Conservation (phyloP, 1,140 invertebrate species). For the Scaptodrosophila lebanonensis region DNA sequence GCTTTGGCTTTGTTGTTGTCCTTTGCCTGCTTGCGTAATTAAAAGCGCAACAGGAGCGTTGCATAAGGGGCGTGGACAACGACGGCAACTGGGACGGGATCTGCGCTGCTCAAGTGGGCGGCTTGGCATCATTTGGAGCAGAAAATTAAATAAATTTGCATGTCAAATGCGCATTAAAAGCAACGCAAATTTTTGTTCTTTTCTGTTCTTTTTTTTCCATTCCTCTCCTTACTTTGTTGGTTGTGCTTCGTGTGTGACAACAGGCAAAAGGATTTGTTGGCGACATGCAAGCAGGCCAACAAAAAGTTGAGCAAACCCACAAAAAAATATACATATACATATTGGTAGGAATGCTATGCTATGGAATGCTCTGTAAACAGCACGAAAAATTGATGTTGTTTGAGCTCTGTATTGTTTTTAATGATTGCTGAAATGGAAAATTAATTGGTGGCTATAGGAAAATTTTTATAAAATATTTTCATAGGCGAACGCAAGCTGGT, state of each 20-base stretch:
- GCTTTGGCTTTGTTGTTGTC: constrained; percentile 3
- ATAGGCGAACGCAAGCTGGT: too few species aligned
- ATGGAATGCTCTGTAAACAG: too few species aligned
- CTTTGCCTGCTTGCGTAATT: constrained; percentile 42
- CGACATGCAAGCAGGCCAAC: constrained; percentile 23
- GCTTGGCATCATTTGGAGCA: constrained; percentile 53
- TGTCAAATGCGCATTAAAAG: constrained; percentile 70
- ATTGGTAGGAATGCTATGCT: too few species aligned
- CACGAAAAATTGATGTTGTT: too few species aligned
- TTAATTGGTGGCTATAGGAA: too few species aligned
- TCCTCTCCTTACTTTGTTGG: constrained; percentile 10
- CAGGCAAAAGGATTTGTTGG: constrained; percentile 53
- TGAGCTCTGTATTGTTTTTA: too few species aligned
- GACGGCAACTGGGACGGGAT: background rate
- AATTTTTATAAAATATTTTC: too few species aligned
- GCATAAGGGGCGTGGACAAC: background rate
- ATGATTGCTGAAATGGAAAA: too few species aligned
- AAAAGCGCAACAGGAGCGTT: constrained; percentile 58
- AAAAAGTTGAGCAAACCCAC: constrained; percentile 9
- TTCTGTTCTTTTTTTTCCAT: background rate
- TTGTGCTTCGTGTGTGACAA: constrained; percentile 51
- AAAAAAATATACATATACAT: background rate
- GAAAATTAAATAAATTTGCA: constrained; percentile 75
- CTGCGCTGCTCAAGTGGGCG: background rate
- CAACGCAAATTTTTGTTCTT: constrained; percentile 18